Evolutionary conservation across 2,113 vertebrate species (phyloP).

Genomic region (Zosterops pallidus): DNA sequence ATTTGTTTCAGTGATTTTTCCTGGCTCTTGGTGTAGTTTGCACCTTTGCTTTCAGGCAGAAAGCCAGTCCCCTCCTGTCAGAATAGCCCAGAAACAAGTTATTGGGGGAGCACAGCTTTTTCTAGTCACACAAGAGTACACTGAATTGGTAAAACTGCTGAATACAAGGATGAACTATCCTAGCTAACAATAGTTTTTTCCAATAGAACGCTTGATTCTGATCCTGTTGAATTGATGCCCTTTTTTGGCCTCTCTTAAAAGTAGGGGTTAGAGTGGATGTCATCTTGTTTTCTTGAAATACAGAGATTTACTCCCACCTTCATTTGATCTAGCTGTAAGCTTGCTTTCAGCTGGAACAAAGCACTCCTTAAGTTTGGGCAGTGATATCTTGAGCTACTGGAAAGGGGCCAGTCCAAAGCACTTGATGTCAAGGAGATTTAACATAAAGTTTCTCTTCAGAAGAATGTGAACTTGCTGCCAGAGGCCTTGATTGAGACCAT

Average conservation of each 20-base stretch:
- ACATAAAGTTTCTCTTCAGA: conserved; percentile 38
- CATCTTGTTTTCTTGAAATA: conserved; percentile 44
- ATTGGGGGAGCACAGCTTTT: background rate
- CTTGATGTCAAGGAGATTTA: conserved; percentile 47
- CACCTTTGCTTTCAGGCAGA: background rate
- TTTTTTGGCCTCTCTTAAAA: conserved; percentile 45
- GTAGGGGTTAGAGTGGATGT: background rate
- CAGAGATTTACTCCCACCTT: conserved; percentile 24
- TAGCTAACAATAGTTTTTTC: background rate
- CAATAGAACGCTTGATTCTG: background rate
- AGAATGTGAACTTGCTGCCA: conserved; percentile 49
- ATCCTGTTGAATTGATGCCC: conserved; percentile 21
- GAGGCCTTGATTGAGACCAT: conserved; percentile 39
- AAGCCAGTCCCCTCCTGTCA: background rate
- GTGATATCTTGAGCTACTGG: conserved; percentile 19
- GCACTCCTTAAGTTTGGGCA: conserved; percentile 29
- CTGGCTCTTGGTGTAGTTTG: background rate
- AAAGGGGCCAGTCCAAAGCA: conserved; percentile 27
- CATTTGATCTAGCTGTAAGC: conserved; percentile 26
- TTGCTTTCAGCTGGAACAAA: conserved; percentile 47
- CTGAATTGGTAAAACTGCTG: background rate
- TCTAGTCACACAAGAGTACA: background rate
- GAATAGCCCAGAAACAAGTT: background rate
- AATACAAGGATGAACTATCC: background rate
- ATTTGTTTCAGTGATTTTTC: background rate